These are phyloP conservation scores for Papilio machaon DNA, from an alignment of 1,140 invertebrate species.

Conservation along the genomic window DNA sequence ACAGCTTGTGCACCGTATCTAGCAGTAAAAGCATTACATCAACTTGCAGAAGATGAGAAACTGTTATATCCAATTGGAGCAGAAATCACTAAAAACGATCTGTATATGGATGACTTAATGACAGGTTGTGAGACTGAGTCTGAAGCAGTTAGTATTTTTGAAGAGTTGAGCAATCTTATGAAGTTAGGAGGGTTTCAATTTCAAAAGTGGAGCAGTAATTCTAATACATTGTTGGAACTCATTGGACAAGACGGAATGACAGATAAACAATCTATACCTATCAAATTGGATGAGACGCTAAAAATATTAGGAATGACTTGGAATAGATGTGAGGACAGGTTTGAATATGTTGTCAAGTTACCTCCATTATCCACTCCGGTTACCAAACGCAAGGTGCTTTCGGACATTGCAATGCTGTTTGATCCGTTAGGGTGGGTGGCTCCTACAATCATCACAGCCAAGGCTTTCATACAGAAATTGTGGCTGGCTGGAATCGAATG, in stretches of 20 bases:
- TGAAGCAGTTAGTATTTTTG: too few relatives aligned
- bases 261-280: too few relatives aligned
- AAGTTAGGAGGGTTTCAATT: conserved; percentile 49
- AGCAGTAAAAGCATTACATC: conserved; percentile 48
- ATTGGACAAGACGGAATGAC: too few relatives aligned
- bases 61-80: conserved; percentile 50
- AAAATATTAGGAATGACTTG: conserved; percentile 41
- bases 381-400: background rate
- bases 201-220: too few relatives aligned
- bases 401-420: background rate
- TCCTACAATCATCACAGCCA: background rate
- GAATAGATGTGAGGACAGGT: conserved; percentile 29
- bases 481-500: background rate
- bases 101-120: conserved; percentile 78
- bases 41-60: conserved; percentile 53
- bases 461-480: conserved; percentile 30
- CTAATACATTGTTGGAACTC: too few relatives aligned
- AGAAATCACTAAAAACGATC: conserved; percentile 56
- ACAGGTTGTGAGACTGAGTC: conserved; percentile 53
- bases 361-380: background rate
- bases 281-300: too few relatives aligned
- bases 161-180: conserved; percentile 44
- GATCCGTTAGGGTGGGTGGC: background rate
- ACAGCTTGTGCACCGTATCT: conserved; percentile 59
- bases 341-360: conserved; percentile 13